phyloP scores from a whole-genome alignment of 2,113 vertebrate species.

The Aegypius monachus region DNA sequence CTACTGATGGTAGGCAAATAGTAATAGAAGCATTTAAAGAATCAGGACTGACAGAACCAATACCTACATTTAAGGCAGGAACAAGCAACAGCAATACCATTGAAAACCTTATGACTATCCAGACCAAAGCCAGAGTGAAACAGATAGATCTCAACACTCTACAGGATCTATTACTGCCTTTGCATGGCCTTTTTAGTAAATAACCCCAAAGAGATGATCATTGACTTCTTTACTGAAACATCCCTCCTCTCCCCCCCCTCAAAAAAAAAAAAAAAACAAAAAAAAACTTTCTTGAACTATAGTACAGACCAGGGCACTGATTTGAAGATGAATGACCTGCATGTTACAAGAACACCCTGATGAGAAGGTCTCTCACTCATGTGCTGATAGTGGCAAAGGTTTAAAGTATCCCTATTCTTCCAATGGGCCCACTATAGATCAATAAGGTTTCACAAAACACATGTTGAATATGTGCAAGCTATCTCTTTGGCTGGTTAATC shows the following conservation, averaged over 20 bases:
- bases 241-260: no score
- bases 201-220: not conserved
- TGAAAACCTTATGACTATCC: not conserved
- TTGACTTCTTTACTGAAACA: not conserved
- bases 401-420: not conserved
- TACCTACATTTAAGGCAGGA: not conserved
- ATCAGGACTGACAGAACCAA: not conserved
- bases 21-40: not conserved
- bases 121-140: not conserved
- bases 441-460: not conserved
- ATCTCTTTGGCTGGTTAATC: not conserved
- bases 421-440: fast-evolving
- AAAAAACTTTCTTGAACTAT: not conserved
- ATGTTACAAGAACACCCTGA: not conserved
- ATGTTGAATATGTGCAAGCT: not conserved
- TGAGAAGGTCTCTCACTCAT: not conserved
- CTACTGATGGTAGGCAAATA: not conserved
- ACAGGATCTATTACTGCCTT: not conserved
- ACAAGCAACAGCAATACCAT: not conserved
- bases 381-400: not conserved
- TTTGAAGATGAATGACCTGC: not conserved
- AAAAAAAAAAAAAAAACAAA: no score
- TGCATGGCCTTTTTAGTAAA: not conserved
- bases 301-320: not conserved
- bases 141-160: not conserved